phyloP scores from a whole-genome alignment of 2,797 vertebrate genomes.

The Carduelis carduelis region DNA sequence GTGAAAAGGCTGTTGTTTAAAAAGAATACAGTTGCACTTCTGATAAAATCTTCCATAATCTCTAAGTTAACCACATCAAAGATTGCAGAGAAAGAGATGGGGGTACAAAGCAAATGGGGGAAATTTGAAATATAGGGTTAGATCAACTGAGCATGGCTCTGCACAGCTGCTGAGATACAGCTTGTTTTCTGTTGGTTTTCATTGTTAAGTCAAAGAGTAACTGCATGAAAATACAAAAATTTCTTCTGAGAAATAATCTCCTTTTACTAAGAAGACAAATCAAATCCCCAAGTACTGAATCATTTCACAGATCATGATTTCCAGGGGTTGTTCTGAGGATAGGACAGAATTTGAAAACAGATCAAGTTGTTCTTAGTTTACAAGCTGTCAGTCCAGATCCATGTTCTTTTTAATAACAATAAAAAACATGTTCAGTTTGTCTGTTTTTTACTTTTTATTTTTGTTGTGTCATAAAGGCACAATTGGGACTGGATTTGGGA shows the following conservation, averaged over 20 bases:
- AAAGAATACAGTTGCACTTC: background rate
- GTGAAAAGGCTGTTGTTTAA: background rate
- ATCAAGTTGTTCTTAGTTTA: constrained; percentile 20
- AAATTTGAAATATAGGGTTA: background rate
- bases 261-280: background rate
- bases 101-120: background rate
- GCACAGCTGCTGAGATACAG: background rate
- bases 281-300: background rate
- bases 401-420: constrained; percentile 38
- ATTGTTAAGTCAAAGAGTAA: background rate
- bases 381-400: constrained; percentile 40
- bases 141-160: background rate
- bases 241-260: background rate
- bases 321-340: background rate
- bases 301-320: background rate
- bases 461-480: constrained; percentile 12
- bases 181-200: background rate
- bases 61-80: background rate
- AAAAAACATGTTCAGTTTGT: constrained; percentile 29
- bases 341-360: constrained; percentile 29
- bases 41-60: background rate
- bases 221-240: background rate
- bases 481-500: constrained; percentile 18
- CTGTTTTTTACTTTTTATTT: constrained; percentile 26
- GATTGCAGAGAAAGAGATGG: background rate